A percentile compares a stretch with the other conserved stretches of the same genome.
Evolutionary conservation across 2,797 vertebrate species (phyloP).

Genomic region (Clarias pachynema): DNA sequence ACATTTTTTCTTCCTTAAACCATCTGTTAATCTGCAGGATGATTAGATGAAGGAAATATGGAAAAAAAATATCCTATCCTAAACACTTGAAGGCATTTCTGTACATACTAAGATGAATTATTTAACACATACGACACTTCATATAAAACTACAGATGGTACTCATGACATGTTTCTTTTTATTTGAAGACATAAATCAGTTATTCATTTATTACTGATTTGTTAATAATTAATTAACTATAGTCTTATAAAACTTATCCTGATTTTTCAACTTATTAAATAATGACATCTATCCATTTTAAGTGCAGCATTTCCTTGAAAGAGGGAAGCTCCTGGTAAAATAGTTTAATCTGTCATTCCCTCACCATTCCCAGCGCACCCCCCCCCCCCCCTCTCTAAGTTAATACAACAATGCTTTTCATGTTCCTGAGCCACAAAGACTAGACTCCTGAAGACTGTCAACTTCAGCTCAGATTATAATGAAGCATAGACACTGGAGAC

Average conservation of each 20-base stretch:
- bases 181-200: no score
- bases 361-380: no score
- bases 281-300: background rate
- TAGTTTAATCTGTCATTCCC: background rate
- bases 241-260: background rate
- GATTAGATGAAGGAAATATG: background rate
- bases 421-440: background rate
- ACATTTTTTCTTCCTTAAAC: background rate
- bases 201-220: background rate
- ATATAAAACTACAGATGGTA: background rate
- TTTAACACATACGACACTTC: background rate
- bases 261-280: background rate
- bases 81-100: background rate
- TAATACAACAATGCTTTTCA: background rate
- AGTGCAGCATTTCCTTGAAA: background rate
- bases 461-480: background rate
- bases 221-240: background rate
- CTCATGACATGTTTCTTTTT: background rate
- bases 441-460: background rate
- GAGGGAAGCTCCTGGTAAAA: background rate
- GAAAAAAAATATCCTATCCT: background rate
- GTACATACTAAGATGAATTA: background rate
- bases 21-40: background rate
- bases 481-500: background rate
- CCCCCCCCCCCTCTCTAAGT: no score